phyloP scores from a whole-genome alignment of 2,797 vertebrate genomes.

The Salmo trutta region DNA sequence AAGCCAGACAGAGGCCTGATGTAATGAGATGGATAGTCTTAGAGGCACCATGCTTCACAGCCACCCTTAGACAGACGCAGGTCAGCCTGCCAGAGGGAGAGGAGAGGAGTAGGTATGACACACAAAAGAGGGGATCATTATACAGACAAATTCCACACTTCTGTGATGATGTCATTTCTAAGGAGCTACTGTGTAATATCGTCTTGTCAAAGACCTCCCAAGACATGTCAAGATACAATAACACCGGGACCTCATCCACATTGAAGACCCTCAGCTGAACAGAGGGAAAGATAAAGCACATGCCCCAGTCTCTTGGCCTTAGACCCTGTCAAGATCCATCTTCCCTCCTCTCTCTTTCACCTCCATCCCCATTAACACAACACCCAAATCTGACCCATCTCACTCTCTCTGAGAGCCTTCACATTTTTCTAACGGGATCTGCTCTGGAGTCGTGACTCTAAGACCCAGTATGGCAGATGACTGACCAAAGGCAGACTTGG shows the following conservation, averaged over 20 bases:
- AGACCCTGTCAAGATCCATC: background rate
- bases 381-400: background rate
- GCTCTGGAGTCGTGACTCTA: background rate
- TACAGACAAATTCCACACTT: background rate
- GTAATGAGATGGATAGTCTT: background rate
- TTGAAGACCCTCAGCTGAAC: background rate
- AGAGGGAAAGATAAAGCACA: background rate
- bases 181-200: background rate
- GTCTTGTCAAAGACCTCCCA: background rate
- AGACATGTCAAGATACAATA: background rate
- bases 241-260: background rate
- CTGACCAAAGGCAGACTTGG: conserved; percentile 10
- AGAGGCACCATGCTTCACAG: background rate
- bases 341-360: background rate
- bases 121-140: background rate
- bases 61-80: background rate
- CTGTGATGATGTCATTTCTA: background rate
- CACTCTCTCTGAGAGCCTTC: background rate
- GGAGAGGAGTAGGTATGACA: background rate
- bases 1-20: background rate
- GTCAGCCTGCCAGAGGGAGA: background rate
- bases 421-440: background rate
- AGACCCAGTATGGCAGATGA: background rate
- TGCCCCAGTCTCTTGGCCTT: background rate
- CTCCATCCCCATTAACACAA: background rate